Evolutionary conservation across 2,888 invertebrate genomes (phyloP), one percentile per base, ranked within the genome.

Genomic region (Stenodera caucasica): DNA sequence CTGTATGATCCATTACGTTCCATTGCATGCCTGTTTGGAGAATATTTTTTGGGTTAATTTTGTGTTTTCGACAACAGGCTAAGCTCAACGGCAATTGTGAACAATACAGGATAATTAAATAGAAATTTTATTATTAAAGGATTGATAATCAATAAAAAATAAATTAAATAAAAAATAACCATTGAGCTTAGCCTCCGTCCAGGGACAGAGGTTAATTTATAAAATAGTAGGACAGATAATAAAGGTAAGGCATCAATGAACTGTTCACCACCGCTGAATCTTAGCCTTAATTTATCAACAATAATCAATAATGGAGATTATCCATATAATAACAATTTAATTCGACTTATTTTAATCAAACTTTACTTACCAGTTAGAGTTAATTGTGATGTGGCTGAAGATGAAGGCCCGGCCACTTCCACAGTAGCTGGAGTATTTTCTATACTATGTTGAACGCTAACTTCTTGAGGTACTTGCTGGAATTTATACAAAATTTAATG

Each of bases 1-100:
- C 90, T 78, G 88, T 86, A 82, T 90, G 88, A 84, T 91, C 91
- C 87, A 91, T 86, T 84, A 91, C 88, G 69, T 75, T 76, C 91
- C 91, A 91, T 84, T 90, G 91, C 83, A 90, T 88, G 85, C 90
- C 91, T 91, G 78, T 63, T 55, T 63, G 63, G 64, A 61, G 53
- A 53, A 62, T 45, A 49, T 8, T 51, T 30, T 50, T n/a, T 53
- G 49, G 32, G 30, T 55, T 45, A 53, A 57, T 53, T 57, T 57
- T 61, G 49, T 55, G 58, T 56, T 52, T 51, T 49, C 70, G 75
- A 69, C 69, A 72, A 40, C 15, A 76, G 78, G 77, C 78, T 75
- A 77, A 74, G 78, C 79, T 79, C 79, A 79, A 79, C 78, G 75
- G 77, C 78, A 77, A 75, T 30, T 66, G 76, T 77, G 77, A 77